Evolutionary conservation across 2,797 vertebrate genomes (phyloP).

Genomic region (Enteromius treurensis): DNA sequence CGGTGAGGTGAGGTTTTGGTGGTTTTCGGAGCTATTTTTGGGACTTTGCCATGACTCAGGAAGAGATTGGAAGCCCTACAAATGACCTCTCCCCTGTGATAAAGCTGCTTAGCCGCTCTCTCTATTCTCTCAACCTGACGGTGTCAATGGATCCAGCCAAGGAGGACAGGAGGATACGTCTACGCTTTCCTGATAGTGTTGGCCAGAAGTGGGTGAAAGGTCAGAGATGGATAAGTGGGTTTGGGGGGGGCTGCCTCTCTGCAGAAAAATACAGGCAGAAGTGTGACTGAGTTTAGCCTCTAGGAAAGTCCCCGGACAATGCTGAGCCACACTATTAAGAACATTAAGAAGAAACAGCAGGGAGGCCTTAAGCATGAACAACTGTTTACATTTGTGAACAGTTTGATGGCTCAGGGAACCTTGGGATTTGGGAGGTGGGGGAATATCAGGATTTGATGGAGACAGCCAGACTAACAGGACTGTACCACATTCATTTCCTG

Average conservation of each 20-base stretch:
- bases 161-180: slow-evolving; percentile 47
- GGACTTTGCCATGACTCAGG: slow-evolving; percentile 49
- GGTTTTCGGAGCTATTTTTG: slow-evolving; percentile 60
- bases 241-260: slow-evolving; percentile 24
- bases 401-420: slow-evolving; percentile 31
- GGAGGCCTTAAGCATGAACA: slow-evolving; percentile 37
- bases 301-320: slow-evolving; percentile 39
- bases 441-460: background rate
- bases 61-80: slow-evolving; percentile 58
- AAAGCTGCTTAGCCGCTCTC: slow-evolving; percentile 34
- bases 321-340: slow-evolving; percentile 42
- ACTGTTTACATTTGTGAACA: slow-evolving; percentile 51
- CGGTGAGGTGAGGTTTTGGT: slow-evolving; percentile 52
- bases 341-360: slow-evolving; percentile 39
- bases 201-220: slow-evolving; percentile 57
- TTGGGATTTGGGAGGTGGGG: background rate
- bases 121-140: slow-evolving; percentile 37
- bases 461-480: slow-evolving; percentile 31
- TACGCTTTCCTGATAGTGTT: slow-evolving; percentile 53
- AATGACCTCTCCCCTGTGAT: slow-evolving; percentile 57
- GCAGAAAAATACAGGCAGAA: slow-evolving; percentile 40
- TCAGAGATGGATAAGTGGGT: slow-evolving; percentile 43
- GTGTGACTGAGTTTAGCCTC: slow-evolving; percentile 7
- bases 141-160: slow-evolving; percentile 42
- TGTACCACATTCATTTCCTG: slow-evolving; percentile 56